These are phyloP conservation scores for Neodontobutis hainanensis DNA, from an alignment of 2,113 vertebrate genomes.

Conservation along the genomic window DNA sequence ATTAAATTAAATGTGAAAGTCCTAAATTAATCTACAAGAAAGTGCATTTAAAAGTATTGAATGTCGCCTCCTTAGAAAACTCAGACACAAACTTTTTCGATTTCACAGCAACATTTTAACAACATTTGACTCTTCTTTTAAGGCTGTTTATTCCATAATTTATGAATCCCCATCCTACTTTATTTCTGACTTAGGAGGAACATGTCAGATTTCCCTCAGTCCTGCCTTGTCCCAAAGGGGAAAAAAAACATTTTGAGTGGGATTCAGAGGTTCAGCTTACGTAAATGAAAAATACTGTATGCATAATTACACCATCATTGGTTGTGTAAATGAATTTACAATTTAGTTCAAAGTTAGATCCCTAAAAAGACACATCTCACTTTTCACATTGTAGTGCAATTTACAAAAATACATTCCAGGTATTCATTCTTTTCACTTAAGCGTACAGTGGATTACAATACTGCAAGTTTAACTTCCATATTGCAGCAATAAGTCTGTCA, in stretches of 20 bases:
- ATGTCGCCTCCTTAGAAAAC: slow-evolving; percentile 36
- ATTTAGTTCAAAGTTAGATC: not conserved
- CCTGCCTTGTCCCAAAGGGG: slow-evolving; percentile 10
- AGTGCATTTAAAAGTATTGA: slow-evolving; percentile 37
- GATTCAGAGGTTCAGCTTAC: not conserved
- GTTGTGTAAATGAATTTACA: not conserved
- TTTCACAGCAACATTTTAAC: slow-evolving; percentile 57
- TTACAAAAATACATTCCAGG: too few relatives aligned
- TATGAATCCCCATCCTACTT: slow-evolving; percentile 56
- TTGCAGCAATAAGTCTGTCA: not conserved
- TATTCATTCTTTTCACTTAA: too few relatives aligned
- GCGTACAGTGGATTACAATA: too few relatives aligned
- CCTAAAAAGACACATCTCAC: not conserved
- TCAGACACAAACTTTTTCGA: slow-evolving; percentile 37
- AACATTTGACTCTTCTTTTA: slow-evolving; percentile 48
- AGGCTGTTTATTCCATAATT: slow-evolving; percentile 60
- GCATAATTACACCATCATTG: not conserved
- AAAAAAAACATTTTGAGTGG: not conserved
- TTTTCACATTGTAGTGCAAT: too few relatives aligned
- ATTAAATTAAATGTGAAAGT: slow-evolving; percentile 13
- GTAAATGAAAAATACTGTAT: not conserved
- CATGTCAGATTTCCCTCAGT: slow-evolving; percentile 12
- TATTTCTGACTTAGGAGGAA: slow-evolving; percentile 34
- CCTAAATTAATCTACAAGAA: slow-evolving; percentile 20
- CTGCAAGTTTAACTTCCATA: not conserved